Evolutionary conservation across 1,140 invertebrate genomes (phyloP).

Genomic region (Drosophila nikananu): DNA sequence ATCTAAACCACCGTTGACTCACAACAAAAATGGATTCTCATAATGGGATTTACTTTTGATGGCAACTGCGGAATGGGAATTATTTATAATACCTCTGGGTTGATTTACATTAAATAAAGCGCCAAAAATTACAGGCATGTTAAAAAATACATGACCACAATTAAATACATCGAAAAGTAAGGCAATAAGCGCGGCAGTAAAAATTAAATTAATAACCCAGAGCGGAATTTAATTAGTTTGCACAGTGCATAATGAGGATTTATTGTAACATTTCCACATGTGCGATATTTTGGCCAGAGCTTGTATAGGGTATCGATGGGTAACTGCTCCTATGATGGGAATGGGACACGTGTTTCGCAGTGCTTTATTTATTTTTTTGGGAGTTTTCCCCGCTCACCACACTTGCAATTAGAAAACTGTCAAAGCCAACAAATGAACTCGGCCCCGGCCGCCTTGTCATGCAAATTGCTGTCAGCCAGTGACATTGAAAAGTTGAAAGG

Average conservation of each 20-base stretch:
- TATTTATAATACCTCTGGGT: slow-evolving; percentile 50
- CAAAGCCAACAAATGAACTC: slow-evolving; percentile 62
- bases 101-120: slow-evolving; percentile 66
- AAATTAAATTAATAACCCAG: slow-evolving; percentile 28
- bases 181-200: slow-evolving; percentile 6
- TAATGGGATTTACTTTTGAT: slow-evolving; percentile 58
- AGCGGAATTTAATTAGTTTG: slow-evolving; percentile 51
- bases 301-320: slow-evolving; percentile 4
- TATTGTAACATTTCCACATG: neutral
- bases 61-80: slow-evolving; percentile 5
- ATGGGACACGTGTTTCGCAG: slow-evolving; percentile 46
- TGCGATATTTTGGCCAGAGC: slow-evolving; percentile 9
- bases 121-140: slow-evolving; percentile 59
- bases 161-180: slow-evolving; percentile 37
- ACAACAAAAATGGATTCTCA: neutral
- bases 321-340: neutral
- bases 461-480: slow-evolving; percentile 45
- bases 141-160: slow-evolving; percentile 59
- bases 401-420: slow-evolving; percentile 73
- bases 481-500: slow-evolving; percentile 67
- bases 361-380: slow-evolving; percentile 12
- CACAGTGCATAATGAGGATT: slow-evolving; percentile 23
- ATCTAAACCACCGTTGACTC: slow-evolving; percentile 29
- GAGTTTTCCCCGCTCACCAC: slow-evolving; percentile 16
- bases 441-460: slow-evolving; percentile 52